Conservation (phyloP, 2,797 vertebrate genomes). For the Gallinago stenura region DNA sequence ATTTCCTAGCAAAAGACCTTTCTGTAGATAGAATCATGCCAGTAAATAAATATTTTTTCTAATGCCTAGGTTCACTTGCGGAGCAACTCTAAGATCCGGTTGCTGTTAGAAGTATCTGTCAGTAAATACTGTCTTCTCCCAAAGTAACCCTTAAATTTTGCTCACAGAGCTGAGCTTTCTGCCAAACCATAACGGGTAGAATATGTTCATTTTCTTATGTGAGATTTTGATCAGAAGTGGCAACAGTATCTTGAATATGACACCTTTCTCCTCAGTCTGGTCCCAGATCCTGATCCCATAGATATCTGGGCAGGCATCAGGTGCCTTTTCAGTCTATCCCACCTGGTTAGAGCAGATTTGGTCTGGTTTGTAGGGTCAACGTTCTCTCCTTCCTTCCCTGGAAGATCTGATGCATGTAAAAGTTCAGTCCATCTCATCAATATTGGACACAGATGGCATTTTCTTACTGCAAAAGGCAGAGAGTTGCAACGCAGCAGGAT, state of each 20-base stretch:
- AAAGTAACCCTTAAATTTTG: not conserved
- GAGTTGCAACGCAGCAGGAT: not conserved
- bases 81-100: not conserved
- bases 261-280: not conserved
- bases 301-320: not conserved
- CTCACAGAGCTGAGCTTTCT: not conserved
- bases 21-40: not conserved
- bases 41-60: not conserved
- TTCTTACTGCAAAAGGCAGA: not conserved
- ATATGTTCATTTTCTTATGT: not conserved
- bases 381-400: not conserved
- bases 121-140: not conserved
- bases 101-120: not conserved
- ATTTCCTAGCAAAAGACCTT: not conserved
- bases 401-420: not conserved
- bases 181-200: not conserved
- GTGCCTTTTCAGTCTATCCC: not conserved
- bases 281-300: not conserved
- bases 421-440: not conserved
- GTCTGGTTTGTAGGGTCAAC: not conserved
- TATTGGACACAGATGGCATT: not conserved
- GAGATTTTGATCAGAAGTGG: not conserved
- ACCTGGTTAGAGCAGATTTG: not conserved
- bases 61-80: not conserved
- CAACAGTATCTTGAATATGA: not conserved